Evolutionary conservation across 2,888 invertebrate genomes (phyloP), one percentile per base, ranked within the genome.

Genomic region (Nemotelus pantherinus): DNA sequence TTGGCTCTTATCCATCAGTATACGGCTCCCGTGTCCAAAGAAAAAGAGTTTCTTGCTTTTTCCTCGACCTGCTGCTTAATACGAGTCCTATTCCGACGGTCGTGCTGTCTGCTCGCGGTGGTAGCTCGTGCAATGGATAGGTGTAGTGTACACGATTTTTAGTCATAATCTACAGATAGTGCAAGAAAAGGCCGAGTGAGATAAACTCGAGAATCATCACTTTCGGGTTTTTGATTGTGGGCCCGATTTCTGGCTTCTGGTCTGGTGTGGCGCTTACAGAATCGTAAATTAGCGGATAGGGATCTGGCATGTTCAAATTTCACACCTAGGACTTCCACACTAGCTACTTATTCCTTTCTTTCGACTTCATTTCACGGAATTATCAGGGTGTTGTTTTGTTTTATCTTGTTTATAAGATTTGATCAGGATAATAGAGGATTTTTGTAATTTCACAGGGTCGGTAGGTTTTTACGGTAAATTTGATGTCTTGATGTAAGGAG

Each of bases 231-330:
- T 74, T 60, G 60, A 74, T 60, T 63, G 70, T 70, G 55, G 74
- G 48, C 50, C 57, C 63, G 74, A 70, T 10, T 70, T 55, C 48
- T 72, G 64, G 64, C 55, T 76, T 65, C 65, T 76, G 65, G 65
- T 65, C 39, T 25, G 53, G 44, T 76, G 76, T 76, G 76, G 76
- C 76, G 76, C 76, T 76, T 76, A 76, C 76, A 53, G 76, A 76
- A 76, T 76, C 76, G 76, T 76, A 76, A 76, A 76, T 76, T 76
- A 76, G 76, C 65, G 76, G 74, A 76, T 76, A 76, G 45, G 55
- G 65, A 76, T 76, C 76, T 48, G 63, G 65, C 53, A 76, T 60
- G 74, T 47, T 44, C 74, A 48, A 74, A 60, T 74, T 48, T 74
- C 60, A 60, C 74, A 74, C 60, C 74, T 74, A 63, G 53, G 55